Percentiles rank a stretch among this genome's conserved stretches.
These are phyloP conservation scores for Rhinella marina DNA, from an alignment of 2,797 vertebrate species.

Conservation along the genomic window DNA sequence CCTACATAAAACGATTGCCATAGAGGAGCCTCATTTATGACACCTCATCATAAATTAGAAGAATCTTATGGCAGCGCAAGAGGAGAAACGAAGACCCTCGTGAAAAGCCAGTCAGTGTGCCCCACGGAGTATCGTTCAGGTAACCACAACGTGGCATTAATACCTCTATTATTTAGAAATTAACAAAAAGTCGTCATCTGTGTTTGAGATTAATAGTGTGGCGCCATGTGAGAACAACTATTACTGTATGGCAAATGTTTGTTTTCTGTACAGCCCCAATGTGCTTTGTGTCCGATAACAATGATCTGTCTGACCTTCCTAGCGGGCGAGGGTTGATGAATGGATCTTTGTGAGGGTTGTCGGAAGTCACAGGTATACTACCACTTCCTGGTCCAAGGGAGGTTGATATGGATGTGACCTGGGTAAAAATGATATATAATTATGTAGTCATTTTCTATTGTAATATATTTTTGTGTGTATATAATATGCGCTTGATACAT, in stretches of 20 bases:
- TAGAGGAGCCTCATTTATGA: no score
- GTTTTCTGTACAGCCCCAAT: neutral
- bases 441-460: no score
- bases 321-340: neutral
- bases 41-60: no score
- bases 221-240: neutral
- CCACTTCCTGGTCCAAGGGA: neutral
- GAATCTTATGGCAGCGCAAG: no score
- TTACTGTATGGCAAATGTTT: neutral
- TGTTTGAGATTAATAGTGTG: neutral
- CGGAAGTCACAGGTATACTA: neutral
- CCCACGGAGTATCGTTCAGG: no score
- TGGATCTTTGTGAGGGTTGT: neutral
- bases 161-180: neutral
- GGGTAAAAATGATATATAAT: no score
- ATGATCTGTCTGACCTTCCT: conserved; percentile 14
- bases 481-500: no score
- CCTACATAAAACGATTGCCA: no score
- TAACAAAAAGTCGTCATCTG: neutral
- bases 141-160: neutral
- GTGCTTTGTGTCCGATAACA: conserved; percentile 12
- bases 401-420: neutral
- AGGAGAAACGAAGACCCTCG: no score
- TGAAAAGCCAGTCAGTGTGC: no score
- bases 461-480: no score